A percentile compares a stretch with the other conserved stretches of the same genome.
Conservation (phyloP, 2,113 vertebrate species). For the Myodes glareolus region DNA sequence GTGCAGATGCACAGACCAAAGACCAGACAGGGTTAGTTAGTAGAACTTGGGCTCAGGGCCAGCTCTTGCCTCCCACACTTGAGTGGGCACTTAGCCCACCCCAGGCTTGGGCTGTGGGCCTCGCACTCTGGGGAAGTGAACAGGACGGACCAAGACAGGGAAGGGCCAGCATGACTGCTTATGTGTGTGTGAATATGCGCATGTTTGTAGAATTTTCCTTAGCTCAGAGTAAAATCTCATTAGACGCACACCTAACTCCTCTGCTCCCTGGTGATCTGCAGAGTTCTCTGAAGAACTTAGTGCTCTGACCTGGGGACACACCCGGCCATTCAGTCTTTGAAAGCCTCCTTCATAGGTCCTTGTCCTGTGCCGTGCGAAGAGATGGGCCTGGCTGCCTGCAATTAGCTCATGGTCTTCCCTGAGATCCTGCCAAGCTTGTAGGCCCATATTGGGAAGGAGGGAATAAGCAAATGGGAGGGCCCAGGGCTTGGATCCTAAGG, state of each 20-base stretch:
- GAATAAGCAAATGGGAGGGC: not conserved
- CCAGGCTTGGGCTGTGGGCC: not conserved
- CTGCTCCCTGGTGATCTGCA: not conserved
- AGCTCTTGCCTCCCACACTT: not conserved
- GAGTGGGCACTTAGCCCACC: not conserved
- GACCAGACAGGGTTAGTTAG: not conserved
- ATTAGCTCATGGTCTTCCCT: not conserved
- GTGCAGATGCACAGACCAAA: not conserved
- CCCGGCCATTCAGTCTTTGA: not conserved
- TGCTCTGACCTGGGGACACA: not conserved
- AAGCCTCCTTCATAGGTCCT: not conserved
- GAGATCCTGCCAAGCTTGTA: not conserved
- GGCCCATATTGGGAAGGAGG: too few relatives aligned
- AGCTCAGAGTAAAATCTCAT: not conserved
- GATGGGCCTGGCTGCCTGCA: not conserved
- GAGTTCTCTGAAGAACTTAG: not conserved
- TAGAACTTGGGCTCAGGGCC: not conserved
- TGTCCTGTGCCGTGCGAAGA: not conserved
- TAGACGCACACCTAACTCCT: not conserved
- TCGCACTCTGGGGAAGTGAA: not conserved
- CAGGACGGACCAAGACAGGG: not conserved
- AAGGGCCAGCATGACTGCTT: not conserved
- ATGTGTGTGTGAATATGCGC: not conserved
- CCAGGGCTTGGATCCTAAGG: not conserved
- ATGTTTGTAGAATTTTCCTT: not conserved